Conservation (phyloP, 2,888 invertebrate species). For the Stenolophus ochropezus region DNA sequence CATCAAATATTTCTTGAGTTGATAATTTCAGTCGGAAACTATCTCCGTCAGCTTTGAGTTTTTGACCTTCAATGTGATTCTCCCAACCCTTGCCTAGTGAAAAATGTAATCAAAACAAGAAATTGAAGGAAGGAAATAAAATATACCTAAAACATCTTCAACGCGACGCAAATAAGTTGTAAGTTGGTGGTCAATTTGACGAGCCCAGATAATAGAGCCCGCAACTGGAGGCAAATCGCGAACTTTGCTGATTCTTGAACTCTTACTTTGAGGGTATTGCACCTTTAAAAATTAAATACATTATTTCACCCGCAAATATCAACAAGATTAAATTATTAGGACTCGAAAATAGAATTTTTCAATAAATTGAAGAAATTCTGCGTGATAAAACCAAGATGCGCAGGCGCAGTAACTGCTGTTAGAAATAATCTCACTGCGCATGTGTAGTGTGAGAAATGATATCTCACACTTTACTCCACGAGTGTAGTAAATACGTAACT, state of each 20-base stretch:
- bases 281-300: slow-evolving; percentile 75
- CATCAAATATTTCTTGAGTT: slow-evolving; percentile 98
- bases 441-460: too few relatives aligned
- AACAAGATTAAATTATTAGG: too few relatives aligned
- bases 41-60: slow-evolving; percentile 97
- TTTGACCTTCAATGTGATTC: slow-evolving; percentile 98
- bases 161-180: slow-evolving; percentile 97
- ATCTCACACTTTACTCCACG: too few relatives aligned
- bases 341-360: too few relatives aligned
- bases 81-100: slow-evolving; percentile 96
- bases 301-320: too few relatives aligned
- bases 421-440: too few relatives aligned
- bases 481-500: too few relatives aligned
- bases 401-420: too few relatives aligned
- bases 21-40: slow-evolving; percentile 97
- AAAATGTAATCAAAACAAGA: slow-evolving; percentile 17
- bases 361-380: too few relatives aligned
- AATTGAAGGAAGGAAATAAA: not conserved
- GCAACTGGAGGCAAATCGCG: slow-evolving; percentile 97
- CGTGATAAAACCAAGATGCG: too few relatives aligned
- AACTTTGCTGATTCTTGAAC: slow-evolving; percentile 91
- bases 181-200: slow-evolving; percentile 97
- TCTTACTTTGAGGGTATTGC: slow-evolving; percentile 96
- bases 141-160: slow-evolving; percentile 94
- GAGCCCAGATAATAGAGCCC: slow-evolving; percentile 99